Base-by-base conservation (phyloP, 1,140 invertebrate species). In the Akabosia matsudoensis region DNA sequence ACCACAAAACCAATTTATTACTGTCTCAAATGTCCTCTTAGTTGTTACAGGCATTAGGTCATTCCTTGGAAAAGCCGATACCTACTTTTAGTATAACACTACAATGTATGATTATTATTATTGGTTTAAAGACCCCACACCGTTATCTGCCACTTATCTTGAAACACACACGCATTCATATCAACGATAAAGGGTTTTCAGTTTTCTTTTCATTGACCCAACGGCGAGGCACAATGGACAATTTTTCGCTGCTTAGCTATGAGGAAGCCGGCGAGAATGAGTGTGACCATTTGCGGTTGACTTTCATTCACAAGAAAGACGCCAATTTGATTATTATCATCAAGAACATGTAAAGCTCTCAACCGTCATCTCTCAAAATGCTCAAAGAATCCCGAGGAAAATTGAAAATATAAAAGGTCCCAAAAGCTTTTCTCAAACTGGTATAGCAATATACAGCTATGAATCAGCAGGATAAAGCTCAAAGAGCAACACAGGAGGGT, bases 1-100 rank as follows among this genome's bases (percentile, higher is more conserved):
- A 56, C 54, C 54, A 56, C 54, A 56, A 56, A 56, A 56, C 54
- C 54, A 56, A 56, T 56, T 56, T 56, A 56, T 56, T 56, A 56
- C 22, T 56, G 54, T 56, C 54, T 56, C 54, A 4, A 22, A n/a
- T 16, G 54, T 56, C 54, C 54, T 56, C 54, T 56, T 56, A 56
- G 54, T 24, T 45, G 37, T 45, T 45, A 45, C 37, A 45, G 18
- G 37, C 37, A 18, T 45, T 45, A 10, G 37, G 24, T 13, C 22
- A 56, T 56, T 45, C 7, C 37, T 45, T n/a, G n/a, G n/a, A 45
- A 45, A 56, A 56, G 54, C 54, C 22, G 54, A 56, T 3, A 24
- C n/a, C 13, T 7, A 56, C 10, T 13, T 24, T 13, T 56, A n/a
- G 14, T 56, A 22, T 24, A 22, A 56, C 14, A 10, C 13, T 24